These are phyloP conservation scores for Oceanodroma leucorhoa DNA, from an alignment of 2,797 vertebrate genomes.

Conservation along the genomic window DNA sequence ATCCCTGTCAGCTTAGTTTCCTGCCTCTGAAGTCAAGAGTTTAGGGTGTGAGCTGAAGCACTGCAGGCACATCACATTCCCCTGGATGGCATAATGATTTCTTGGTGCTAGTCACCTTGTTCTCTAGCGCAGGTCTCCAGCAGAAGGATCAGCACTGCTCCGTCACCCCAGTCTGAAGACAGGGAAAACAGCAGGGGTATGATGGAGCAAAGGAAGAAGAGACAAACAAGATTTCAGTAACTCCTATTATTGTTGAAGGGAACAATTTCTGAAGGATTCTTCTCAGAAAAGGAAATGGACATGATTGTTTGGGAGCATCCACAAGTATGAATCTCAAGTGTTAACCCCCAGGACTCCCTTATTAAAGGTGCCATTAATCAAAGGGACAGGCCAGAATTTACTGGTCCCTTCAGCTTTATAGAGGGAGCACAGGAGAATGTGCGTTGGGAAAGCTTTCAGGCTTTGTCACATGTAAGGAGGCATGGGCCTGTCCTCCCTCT, in stretches of 20 bases:
- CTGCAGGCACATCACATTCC: background rate
- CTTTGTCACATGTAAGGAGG: background rate
- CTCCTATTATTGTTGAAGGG: background rate
- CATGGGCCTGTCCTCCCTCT: background rate
- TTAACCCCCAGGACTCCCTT: background rate
- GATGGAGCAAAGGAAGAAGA: background rate
- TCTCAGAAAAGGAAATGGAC: background rate
- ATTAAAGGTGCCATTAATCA: background rate
- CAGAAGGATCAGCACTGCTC: background rate
- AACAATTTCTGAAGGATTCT: background rate
- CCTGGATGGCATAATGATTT: background rate
- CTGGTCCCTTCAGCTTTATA: background rate
- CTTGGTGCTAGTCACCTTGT: background rate
- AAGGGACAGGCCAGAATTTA: background rate
- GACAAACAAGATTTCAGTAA: background rate
- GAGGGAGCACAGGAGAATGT: background rate
- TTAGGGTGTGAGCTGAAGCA: background rate
- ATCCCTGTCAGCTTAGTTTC: background rate
- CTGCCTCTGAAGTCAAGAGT: background rate
- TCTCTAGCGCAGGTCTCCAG: background rate
- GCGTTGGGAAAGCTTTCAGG: background rate
- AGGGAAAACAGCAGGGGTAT: background rate
- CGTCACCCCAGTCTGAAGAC: background rate
- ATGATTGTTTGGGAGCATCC: background rate
- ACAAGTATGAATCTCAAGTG: background rate